Evolutionary conservation across 2,888 invertebrate genomes (phyloP), one percentile per base, ranked within the genome.

Genomic region (Dioctria rufipes): DNA sequence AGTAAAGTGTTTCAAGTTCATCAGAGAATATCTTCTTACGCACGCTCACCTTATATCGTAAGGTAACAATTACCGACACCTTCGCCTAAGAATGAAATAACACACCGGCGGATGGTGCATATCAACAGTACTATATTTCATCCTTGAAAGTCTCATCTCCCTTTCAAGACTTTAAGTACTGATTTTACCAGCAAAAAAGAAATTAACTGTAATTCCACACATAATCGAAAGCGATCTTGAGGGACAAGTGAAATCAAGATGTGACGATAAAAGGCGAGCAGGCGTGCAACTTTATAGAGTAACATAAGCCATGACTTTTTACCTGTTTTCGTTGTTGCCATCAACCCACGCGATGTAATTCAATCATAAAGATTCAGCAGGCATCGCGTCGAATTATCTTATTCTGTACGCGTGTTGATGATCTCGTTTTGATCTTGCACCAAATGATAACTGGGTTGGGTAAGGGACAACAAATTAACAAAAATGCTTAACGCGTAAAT

Each of bases 231-330:
- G 77, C 63, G 63, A 43, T 77, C 77, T 63, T 39, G 25, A 40
- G 63, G 49, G 77, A 77, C 63, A 61, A 77, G 77, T 77, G 77
- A 77, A 77, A 77, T 77, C 63, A 73, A 60, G 73, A 73, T 51
- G 51, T 40, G 54, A 5, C 49, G n/a, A 25, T 25, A 25, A 25
- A 25, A 25, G 25, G 25, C 60, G 60, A 58, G 37, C 71, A 37
- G 54, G 25, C 37, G 73, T 54, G 13, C 58, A n/a, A 4, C 54
- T 51, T 37, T 37, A 51, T 13, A 42, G 40, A 67, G 58, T 58
- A 73, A 73, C 60, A 42, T 51, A 58, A 69, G 58, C 51, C 51
- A 58, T 5, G 61, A 39, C 37, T 37, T 61, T 8, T 37, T 13
- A 6, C 61, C 37, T 51, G 51, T 11, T 9, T 51, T 46, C 39